Percentiles rank a stretch among this genome's conserved stretches.
These are phyloP conservation scores for Gnathochromis pfefferi DNA, from an alignment of 2,113 vertebrate genomes.

Conservation along the genomic window DNA sequence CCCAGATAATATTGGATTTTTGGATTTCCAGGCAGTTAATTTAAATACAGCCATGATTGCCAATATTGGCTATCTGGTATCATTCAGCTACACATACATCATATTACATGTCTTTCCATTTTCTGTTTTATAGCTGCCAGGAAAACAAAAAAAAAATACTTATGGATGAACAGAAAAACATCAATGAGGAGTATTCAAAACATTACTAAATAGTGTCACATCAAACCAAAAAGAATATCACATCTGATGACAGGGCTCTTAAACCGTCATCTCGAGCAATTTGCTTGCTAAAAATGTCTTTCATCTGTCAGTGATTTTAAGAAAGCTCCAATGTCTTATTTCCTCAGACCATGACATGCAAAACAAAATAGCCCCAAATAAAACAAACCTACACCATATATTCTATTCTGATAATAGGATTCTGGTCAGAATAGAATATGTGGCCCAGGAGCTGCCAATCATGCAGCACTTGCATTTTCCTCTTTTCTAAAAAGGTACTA, in stretches of 20 bases:
- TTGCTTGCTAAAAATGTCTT: neutral
- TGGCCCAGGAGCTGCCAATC: conserved; percentile 13
- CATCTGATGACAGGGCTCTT: neutral
- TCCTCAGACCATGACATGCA: neutral
- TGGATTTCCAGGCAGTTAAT: neutral
- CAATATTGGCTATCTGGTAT: neutral
- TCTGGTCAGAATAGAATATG: neutral
- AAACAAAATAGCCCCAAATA: neutral
- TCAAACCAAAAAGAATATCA: neutral
- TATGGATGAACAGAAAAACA: neutral
- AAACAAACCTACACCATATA: neutral
- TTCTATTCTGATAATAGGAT: neutral
- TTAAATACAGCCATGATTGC: neutral
- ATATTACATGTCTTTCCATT: neutral
- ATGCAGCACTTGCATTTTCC: neutral
- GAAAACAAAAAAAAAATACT: neutral
- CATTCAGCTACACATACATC: neutral
- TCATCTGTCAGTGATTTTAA: neutral
- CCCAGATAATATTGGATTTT: neutral
- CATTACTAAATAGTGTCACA: neutral
- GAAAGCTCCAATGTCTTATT: neutral
- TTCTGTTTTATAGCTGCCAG: neutral
- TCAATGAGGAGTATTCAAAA: neutral
- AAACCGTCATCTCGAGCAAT: neutral
- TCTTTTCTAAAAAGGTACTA: conserved; percentile 13